Conservation (phyloP, 2,113 vertebrate species). For the Ictalurus punctatus region DNA sequence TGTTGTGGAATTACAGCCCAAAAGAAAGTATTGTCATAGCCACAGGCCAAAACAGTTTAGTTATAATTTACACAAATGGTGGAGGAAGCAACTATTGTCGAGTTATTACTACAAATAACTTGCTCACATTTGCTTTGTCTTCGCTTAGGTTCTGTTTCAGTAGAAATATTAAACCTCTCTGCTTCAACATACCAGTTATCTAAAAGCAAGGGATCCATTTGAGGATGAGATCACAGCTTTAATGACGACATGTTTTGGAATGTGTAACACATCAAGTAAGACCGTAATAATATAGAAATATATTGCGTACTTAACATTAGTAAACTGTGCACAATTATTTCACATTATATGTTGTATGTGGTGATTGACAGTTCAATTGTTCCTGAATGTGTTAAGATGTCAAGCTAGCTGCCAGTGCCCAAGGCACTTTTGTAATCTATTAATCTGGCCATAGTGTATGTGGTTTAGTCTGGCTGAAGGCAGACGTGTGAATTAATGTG, state of each 20-base stretch:
- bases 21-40: conserved; percentile 56
- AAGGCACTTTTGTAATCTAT: conserved; percentile 24
- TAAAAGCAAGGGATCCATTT: conserved; percentile 16
- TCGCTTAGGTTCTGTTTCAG: conserved; percentile 18
- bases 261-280: conserved; percentile 15
- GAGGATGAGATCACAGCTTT: conserved; percentile 14
- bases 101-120: conserved; percentile 74
- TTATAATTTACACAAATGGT: conserved; percentile 70
- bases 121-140: conserved; percentile 57
- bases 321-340: conserved; percentile 24
- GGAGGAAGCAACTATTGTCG: conserved; percentile 59
- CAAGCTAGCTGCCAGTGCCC: conserved; percentile 14
- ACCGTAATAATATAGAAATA: not conserved
- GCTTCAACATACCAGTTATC: conserved; percentile 54
- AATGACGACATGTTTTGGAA: not conserved
- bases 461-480: conserved; percentile 9
- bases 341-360: not conserved
- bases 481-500: not conserved
- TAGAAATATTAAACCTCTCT: conserved; percentile 61
- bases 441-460: not conserved
- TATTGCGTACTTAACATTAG: not conserved
- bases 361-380: conserved; percentile 16
- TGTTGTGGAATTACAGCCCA: conserved; percentile 62
- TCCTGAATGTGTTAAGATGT: conserved; percentile 19
- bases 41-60: conserved; percentile 71